phyloP scores from a whole-genome alignment of 2,888 invertebrate genomes.

The Trachelus troglodyta region DNA sequence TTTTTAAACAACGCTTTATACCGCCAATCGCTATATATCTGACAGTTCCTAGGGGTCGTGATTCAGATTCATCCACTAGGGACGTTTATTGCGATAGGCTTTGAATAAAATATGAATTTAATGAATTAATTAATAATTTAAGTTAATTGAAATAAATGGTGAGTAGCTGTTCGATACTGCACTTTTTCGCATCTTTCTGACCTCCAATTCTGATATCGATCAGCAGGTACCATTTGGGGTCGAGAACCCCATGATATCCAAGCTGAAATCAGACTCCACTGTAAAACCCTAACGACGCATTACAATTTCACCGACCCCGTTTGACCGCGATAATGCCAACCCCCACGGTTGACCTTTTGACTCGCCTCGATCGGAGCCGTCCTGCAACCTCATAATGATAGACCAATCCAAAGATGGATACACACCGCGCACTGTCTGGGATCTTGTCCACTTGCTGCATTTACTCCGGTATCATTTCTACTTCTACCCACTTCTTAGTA shows the following conservation, averaged over 20 bases:
- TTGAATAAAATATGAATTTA: background rate
- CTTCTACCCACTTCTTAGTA: background rate
- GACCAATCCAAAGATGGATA: background rate
- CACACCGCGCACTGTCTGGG: background rate
- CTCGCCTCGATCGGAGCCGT: conserved; percentile 20
- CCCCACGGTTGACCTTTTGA: conserved; percentile 34
- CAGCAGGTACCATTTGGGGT: conserved; percentile 18
- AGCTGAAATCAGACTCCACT: conserved; percentile 23
- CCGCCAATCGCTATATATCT: background rate
- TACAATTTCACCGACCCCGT: conserved; percentile 58
- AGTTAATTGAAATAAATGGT: background rate
- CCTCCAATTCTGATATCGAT: background rate
- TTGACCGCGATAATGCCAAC: conserved; percentile 59
- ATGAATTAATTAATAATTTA: background rate
- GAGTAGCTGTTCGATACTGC: background rate
- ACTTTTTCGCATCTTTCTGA: background rate
- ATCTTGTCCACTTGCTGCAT: background rate
- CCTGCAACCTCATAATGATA: conserved; percentile 32
- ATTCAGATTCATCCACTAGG: background rate
- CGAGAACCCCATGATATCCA: conserved; percentile 29
- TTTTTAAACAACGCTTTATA: background rate
- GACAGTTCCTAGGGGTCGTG: background rate
- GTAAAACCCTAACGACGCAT: conserved; percentile 44
- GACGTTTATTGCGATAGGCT: background rate
- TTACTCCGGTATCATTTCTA: background rate